phyloP scores from a whole-genome alignment of 2,113 vertebrate species.

The Odocoileus virginianus region DNA sequence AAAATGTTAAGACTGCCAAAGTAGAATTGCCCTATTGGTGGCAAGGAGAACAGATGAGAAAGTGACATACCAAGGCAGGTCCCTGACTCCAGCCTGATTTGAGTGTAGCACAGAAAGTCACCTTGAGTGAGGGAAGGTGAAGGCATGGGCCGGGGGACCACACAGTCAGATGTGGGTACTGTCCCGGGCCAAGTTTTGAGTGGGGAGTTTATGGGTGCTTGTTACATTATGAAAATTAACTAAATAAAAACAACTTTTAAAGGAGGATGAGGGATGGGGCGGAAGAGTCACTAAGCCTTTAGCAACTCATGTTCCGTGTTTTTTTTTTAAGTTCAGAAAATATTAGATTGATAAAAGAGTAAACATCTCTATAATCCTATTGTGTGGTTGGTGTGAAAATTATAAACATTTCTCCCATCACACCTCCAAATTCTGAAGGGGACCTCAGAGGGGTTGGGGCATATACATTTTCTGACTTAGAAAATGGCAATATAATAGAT shows the following conservation, averaged over 20 bases:
- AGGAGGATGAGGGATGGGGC: background rate
- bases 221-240: constrained; percentile 6
- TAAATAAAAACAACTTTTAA: background rate
- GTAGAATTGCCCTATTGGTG: constrained; percentile 18
- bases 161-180: background rate
- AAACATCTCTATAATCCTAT: background rate
- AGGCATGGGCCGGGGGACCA: background rate
- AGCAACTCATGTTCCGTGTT: background rate
- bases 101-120: background rate
- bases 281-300: background rate
- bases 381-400: background rate
- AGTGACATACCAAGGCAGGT: background rate
- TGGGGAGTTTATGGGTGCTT: background rate
- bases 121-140: background rate
- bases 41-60: background rate
- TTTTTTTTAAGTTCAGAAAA: constrained; percentile 12
- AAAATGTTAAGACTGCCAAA: constrained; percentile 49
- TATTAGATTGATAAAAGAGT: background rate
- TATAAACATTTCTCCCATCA: background rate
- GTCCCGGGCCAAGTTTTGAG: background rate
- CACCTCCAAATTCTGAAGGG: background rate
- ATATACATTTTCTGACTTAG: background rate
- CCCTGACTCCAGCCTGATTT: background rate
- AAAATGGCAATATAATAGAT: background rate
- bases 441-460: background rate